phyloP scores from a whole-genome alignment of 2,888 invertebrate species.

The Pristionchus fissidentatus region DNA sequence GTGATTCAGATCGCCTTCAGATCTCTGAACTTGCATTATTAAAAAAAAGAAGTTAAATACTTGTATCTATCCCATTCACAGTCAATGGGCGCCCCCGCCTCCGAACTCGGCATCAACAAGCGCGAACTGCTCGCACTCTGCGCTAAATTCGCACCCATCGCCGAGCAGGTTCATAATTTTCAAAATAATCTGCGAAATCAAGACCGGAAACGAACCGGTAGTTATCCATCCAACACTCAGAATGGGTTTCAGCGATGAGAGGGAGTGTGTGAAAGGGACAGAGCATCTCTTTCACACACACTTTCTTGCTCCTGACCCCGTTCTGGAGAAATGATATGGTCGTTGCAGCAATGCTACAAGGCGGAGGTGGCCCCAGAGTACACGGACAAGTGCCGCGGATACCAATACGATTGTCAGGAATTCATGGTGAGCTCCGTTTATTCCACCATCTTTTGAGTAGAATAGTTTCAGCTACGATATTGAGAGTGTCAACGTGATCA shows the following conservation, averaged over 20 bases:
- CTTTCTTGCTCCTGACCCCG: no score
- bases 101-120: constrained; percentile 54
- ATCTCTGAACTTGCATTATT: not conserved
- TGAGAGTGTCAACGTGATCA: no score
- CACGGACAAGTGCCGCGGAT: constrained; percentile 66
- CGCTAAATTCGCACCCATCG: constrained; percentile 62
- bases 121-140: constrained; percentile 60
- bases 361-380: constrained; percentile 62
- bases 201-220: no score
- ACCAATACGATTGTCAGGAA: constrained; percentile 60
- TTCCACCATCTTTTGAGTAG: no score
- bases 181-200: not conserved
- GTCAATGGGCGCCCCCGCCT: constrained; percentile 18
- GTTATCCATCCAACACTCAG: no score
- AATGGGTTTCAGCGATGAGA: no score
- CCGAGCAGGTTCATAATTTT: constrained; percentile 55
- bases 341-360: constrained; percentile 64
- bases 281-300: not conserved
- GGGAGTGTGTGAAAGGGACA: not conserved
- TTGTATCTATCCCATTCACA: not conserved
- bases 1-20: not conserved
- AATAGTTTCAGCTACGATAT: no score
- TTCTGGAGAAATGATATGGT: not conserved
- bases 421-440: not conserved
- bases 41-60: not conserved